phyloP scores from a whole-genome alignment of 2,888 invertebrate genomes.

The Julus scandinavius region DNA sequence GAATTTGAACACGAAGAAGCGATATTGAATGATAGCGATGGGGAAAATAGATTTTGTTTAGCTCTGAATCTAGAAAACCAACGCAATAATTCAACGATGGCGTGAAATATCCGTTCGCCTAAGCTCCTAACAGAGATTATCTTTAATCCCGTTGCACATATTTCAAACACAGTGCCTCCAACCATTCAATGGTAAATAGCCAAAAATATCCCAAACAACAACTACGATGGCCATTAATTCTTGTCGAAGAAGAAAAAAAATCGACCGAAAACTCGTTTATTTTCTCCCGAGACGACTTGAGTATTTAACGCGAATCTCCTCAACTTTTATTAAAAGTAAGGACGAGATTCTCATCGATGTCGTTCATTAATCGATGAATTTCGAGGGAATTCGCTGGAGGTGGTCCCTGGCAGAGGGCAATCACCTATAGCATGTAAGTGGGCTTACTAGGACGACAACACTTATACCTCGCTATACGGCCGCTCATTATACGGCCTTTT shows the following conservation, averaged over 20 bases:
- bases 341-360: neutral
- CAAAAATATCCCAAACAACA: slow-evolving; percentile 29
- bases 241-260: slow-evolving; percentile 14
- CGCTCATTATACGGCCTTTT: too few species aligned
- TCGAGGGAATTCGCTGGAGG: neutral
- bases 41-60: neutral
- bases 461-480: too few species aligned
- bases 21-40: neutral
- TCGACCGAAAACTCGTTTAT: slow-evolving; percentile 28
- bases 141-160: slow-evolving; percentile 28
- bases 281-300: neutral
- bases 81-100: neutral
- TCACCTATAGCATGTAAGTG: neutral
- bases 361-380: slow-evolving; percentile 22
- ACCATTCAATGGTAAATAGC: neutral
- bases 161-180: neutral
- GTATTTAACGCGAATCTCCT: slow-evolving; percentile 16
- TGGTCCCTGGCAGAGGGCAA: neutral
- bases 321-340: slow-evolving; percentile 30
- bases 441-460: too few species aligned
- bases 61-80: neutral
- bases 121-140: slow-evolving; percentile 21
- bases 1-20: slow-evolving; percentile 18
- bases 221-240: neutral
- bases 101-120: neutral